phyloP scores from a whole-genome alignment of 2,888 invertebrate species.

The Conomelus anceps region DNA sequence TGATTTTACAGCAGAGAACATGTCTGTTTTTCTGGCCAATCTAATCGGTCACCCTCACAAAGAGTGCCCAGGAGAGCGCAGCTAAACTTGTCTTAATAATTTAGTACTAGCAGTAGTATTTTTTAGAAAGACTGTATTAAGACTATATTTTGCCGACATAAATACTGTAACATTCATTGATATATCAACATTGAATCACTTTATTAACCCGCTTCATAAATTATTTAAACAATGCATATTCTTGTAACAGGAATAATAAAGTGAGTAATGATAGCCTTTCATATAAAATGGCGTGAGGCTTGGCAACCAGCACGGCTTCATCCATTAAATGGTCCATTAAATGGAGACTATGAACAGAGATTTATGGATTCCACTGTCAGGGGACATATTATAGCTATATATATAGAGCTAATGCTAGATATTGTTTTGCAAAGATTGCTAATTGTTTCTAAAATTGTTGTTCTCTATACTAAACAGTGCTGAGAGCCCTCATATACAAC shows the following conservation, averaged over 20 bases:
- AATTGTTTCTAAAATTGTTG: background rate
- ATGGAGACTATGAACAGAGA: background rate
- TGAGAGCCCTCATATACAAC: background rate
- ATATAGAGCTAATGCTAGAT: background rate
- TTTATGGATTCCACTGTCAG: background rate
- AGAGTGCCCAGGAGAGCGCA: no score
- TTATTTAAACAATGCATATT: background rate
- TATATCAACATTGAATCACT: no score
- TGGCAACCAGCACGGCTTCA: background rate
- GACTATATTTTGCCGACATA: no score
- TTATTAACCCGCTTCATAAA: background rate
- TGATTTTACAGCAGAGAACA: no score
- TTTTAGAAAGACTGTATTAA: no score
- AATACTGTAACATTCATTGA: no score
- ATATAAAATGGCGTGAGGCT: background rate
- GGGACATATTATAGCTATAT: background rate
- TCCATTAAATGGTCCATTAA: background rate
- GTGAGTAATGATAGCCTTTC: background rate
- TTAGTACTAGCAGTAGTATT: no score
- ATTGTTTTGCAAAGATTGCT: background rate
- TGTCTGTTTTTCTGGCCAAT: no score
- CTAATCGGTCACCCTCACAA: no score
- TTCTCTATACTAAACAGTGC: background rate
- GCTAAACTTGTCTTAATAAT: no score
- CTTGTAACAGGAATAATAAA: background rate